Evolutionary conservation across 2,888 invertebrate genomes (phyloP).

Genomic region (Ptilodon capucinus): DNA sequence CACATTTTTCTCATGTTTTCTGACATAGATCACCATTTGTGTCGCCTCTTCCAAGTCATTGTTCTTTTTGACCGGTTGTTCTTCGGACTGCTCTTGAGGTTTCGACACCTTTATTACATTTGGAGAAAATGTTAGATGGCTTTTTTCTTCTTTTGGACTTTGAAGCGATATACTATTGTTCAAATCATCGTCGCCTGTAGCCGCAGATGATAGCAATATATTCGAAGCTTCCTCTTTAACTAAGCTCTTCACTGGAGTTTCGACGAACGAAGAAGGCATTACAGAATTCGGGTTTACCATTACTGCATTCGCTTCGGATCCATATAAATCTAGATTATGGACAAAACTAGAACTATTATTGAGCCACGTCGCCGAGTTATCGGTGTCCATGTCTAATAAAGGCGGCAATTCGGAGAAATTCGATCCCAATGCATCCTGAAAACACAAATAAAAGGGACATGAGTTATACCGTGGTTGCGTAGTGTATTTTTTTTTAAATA

Average conservation of each 20-base stretch:
- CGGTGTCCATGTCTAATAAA: conserved; percentile 86
- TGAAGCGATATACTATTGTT: conserved; percentile 73
- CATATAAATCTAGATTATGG: conserved; percentile 86
- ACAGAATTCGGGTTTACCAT: conserved; percentile 96
- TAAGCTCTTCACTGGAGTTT: conserved; percentile 71
- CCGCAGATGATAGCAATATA: conserved; percentile 70
- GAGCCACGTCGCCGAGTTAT: conserved; percentile 82
- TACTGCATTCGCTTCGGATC: conserved; percentile 88
- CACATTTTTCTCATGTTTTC: conserved; percentile 79
- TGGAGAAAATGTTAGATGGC: conserved; percentile 88
- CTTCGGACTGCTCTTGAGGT: conserved; percentile 60
- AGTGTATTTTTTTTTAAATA: background rate
- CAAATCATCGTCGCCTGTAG: conserved; percentile 54
- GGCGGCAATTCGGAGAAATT: conserved; percentile 85
- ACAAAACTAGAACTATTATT: conserved; percentile 85
- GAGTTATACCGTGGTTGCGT: background rate
- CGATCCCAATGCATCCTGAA: conserved; percentile 83
- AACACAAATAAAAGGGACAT: conserved; percentile 17
- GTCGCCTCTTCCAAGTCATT: conserved; percentile 69
- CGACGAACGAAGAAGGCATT: conserved; percentile 88
- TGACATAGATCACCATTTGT: conserved; percentile 75
- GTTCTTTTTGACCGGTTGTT: conserved; percentile 47
- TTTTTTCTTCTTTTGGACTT: conserved; percentile 86
- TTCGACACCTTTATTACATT: conserved; percentile 85
- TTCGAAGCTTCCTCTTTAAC: conserved; percentile 78